Percentiles rank a stretch among this genome's conserved stretches.
These are phyloP conservation scores for Spilosoma lubricipeda DNA, from an alignment of 2,888 invertebrate species.

Conservation along the genomic window DNA sequence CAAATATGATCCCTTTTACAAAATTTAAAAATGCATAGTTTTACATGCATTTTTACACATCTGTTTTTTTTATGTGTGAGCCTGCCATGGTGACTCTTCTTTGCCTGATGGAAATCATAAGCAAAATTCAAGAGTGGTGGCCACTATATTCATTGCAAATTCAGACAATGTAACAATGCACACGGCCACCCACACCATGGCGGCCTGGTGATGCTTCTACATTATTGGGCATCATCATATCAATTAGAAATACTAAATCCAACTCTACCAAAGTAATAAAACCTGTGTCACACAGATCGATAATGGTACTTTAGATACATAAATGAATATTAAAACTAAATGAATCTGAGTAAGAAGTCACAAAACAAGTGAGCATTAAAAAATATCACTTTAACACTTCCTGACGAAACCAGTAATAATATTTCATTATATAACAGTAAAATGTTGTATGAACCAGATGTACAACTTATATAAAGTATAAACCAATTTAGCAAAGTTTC, in stretches of 20 bases:
- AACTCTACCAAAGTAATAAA: background rate
- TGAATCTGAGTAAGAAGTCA: background rate
- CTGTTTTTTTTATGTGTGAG: too few relatives aligned
- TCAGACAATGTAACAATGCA: too few relatives aligned
- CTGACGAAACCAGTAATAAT: slow-evolving; percentile 26
- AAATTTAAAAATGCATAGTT: background rate
- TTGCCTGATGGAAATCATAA: too few relatives aligned
- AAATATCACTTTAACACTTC: slow-evolving; percentile 23
- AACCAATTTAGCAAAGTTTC: slow-evolving; percentile 55
- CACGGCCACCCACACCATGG: too few relatives aligned
- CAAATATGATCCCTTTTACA: background rate
- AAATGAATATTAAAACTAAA: background rate
- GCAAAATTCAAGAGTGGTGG: too few relatives aligned
- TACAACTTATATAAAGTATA: slow-evolving; percentile 41
- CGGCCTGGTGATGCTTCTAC: too few relatives aligned
- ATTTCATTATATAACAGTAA: slow-evolving; percentile 47
- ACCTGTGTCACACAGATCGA: background rate
- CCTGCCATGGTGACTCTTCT: too few relatives aligned
- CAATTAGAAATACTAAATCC: background rate
- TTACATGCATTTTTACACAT: too few relatives aligned
- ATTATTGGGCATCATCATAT: background rate
- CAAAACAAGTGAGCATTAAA: slow-evolving; percentile 10
- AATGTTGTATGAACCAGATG: slow-evolving; percentile 35
- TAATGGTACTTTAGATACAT: background rate
- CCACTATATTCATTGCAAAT: too few relatives aligned